Percentiles rank a stretch among this genome's conserved stretches.
Evolutionary conservation across 2,888 invertebrate species (phyloP).

Genomic region (Incurvaria masculella): DNA sequence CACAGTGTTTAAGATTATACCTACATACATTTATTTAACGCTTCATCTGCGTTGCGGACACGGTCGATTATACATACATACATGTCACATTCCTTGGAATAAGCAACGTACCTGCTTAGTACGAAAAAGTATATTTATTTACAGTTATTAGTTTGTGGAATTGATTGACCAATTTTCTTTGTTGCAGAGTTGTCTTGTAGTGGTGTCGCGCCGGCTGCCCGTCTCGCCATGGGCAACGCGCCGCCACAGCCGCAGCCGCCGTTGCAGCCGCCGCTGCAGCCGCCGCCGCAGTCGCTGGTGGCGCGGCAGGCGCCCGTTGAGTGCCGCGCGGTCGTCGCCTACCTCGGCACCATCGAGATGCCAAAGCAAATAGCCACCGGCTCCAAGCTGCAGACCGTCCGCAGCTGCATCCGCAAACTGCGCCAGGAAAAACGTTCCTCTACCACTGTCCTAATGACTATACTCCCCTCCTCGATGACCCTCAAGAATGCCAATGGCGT

Average conservation of each 20-base stretch:
- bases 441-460: constrained; percentile 80
- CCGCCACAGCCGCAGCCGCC: too few relatives aligned
- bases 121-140: too few relatives aligned
- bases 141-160: too few relatives aligned
- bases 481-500: constrained; percentile 76
- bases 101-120: too few relatives aligned
- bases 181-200: too few relatives aligned
- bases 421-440: constrained; percentile 86
- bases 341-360: constrained; percentile 95
- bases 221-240: too few relatives aligned
- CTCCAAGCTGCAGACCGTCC: constrained; percentile 72
- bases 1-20: too few relatives aligned
- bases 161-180: constrained; percentile 21
- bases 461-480: constrained; percentile 75
- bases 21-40: too few relatives aligned
- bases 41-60: too few relatives aligned
- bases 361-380: constrained; percentile 77
- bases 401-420: constrained; percentile 84
- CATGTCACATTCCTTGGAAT: too few relatives aligned
- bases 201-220: too few relatives aligned
- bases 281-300: constrained; percentile 2
- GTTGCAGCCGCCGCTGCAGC: background rate
- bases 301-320: constrained; percentile 50
- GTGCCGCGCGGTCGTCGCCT: constrained; percentile 86
- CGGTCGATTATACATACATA: too few relatives aligned